A percentile compares a stretch with the other conserved stretches of the same genome.
These are phyloP conservation scores for Heliocidaris erythrogramma DNA, from an alignment of 35 echinoderm and acorn worm genomes.

Conservation along the genomic window DNA sequence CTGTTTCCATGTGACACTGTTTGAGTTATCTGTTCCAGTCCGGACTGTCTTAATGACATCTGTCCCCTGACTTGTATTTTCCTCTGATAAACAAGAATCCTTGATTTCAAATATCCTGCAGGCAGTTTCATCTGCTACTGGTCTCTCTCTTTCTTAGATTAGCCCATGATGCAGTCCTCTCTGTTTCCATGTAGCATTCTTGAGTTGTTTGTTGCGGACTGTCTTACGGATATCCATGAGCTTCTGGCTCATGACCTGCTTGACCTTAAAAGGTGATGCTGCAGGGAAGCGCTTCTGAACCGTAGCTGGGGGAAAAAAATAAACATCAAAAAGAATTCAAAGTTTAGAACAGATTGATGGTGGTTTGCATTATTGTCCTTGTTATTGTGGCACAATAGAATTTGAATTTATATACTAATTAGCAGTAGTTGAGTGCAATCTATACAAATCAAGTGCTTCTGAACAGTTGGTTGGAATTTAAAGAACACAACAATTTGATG, in stretches of 20 bases:
- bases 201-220: constrained; percentile 1
- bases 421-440: too few species aligned
- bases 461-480: too few species aligned
- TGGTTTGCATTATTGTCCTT: too few species aligned
- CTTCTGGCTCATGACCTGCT: constrained; percentile 24
- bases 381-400: too few species aligned
- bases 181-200: constrained; percentile 6
- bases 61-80: too few species aligned
- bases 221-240: constrained; percentile 23
- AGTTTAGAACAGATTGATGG: background rate
- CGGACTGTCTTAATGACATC: too few species aligned
- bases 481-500: too few species aligned
- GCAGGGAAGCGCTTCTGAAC: constrained; percentile 27
- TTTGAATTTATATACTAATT: too few species aligned
- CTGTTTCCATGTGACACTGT: too few species aligned
- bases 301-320: background rate
- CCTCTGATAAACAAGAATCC: too few species aligned
- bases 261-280: constrained; percentile 18
- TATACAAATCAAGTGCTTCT: too few species aligned
- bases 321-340: background rate
- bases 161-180: background rate
- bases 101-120: background rate
- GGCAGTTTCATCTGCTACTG: background rate
- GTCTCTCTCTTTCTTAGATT: background rate
- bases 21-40: too few species aligned